phyloP scores from a whole-genome alignment of 2,888 invertebrate species.

The Spicauda simplicius region DNA sequence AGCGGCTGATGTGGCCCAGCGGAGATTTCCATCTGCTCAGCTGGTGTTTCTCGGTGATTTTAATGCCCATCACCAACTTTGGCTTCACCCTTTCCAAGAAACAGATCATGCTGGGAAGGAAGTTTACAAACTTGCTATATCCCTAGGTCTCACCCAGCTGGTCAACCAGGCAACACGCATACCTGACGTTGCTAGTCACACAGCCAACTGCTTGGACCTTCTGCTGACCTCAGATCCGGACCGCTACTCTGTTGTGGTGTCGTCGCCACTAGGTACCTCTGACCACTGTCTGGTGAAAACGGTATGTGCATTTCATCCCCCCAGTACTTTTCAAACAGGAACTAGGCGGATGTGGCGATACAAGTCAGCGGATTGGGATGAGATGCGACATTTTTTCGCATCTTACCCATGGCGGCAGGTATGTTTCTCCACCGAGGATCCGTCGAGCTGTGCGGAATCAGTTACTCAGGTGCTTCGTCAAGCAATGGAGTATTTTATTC shows the following conservation, averaged over 20 bases:
- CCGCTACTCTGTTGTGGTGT: background rate
- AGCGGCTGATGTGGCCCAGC: constrained; percentile 9
- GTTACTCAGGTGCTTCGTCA: too few species aligned
- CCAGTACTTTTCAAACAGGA: too few species aligned
- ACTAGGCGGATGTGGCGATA: too few species aligned
- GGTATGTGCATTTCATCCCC: too few species aligned
- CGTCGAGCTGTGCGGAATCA: too few species aligned
- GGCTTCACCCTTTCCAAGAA: background rate
- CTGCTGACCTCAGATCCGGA: constrained; percentile 28
- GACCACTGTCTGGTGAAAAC: too few species aligned
- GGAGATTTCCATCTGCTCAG: background rate
- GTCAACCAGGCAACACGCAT: constrained; percentile 8
- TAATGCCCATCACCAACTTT: background rate
- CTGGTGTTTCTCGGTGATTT: background rate
- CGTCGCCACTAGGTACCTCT: too few species aligned
- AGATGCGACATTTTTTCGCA: too few species aligned
- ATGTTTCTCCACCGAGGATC: too few species aligned
- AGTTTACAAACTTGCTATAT: background rate
- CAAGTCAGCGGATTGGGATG: too few species aligned
- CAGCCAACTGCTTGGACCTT: constrained; percentile 29
- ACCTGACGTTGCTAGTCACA: constrained; percentile 24
- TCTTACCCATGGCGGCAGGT: too few species aligned
- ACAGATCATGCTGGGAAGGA: background rate
- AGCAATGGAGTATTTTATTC: too few species aligned
- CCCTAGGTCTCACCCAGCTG: background rate